Evolutionary conservation across 2,797 vertebrate species (phyloP).

Genomic region (Karalla daura): DNA sequence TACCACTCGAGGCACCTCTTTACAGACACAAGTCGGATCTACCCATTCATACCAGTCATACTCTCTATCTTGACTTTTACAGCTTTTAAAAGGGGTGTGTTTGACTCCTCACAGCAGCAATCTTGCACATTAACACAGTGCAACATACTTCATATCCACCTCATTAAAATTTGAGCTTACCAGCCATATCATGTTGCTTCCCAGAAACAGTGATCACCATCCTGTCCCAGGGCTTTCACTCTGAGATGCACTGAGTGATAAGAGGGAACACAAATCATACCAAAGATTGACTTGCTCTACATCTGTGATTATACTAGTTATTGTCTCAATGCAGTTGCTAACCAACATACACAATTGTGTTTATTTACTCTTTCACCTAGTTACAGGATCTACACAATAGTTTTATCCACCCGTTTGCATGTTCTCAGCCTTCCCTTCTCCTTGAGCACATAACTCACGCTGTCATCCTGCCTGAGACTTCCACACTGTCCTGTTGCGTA

Average conservation of each 20-base stretch:
- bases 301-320: background rate
- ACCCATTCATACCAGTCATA: too few relatives aligned
- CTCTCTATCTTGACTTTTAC: too few relatives aligned
- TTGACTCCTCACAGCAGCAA: too few relatives aligned
- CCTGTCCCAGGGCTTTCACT: background rate
- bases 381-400: background rate
- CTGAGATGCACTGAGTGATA: constrained; percentile 10
- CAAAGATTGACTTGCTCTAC: background rate
- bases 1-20: too few relatives aligned
- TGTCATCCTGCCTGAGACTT: constrained; percentile 6
- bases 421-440: background rate
- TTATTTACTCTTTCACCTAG: background rate
- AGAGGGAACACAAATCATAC: background rate
- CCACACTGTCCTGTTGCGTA: constrained; percentile 48
- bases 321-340: background rate
- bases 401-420: constrained; percentile 1
- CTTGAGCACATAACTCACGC: constrained; percentile 10
- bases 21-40: too few relatives aligned
- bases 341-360: background rate
- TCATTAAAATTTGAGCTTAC: constrained; percentile 5
- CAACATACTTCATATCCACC: constrained; percentile 6
- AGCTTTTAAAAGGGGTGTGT: background rate
- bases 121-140: constrained; percentile 3
- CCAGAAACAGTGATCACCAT: background rate
- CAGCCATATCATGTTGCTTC: background rate